Evolutionary conservation across 2,113 vertebrate species (phyloP), one percentile per base, ranked within the genome.

Genomic region (Hydrolagus affinis): DNA sequence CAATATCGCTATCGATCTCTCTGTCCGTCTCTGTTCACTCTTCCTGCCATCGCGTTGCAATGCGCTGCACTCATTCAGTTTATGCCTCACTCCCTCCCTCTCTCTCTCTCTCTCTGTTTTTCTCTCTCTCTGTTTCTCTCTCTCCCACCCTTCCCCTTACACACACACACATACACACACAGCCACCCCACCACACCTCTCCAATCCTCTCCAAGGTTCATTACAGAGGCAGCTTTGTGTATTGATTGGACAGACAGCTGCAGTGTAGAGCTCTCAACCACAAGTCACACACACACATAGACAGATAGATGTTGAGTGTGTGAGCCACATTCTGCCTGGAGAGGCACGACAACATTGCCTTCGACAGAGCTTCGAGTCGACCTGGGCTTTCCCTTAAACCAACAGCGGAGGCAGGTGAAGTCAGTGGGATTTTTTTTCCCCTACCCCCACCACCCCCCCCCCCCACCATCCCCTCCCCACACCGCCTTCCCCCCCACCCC

Each of bases 201-300:
- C 44, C 44, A 44, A 44, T 44, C 78, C 66, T 64, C 62, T 28
- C 78, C n/a, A 17, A 83, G 78, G 78, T 66, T n/a, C 60, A 83
- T 83, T 66, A 62, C 62, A 83, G 44, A 83, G 12, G 78, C 78
- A 83, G 78, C 25, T 30, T 9, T 10, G 60, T 83, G 59, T 15
- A 66, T 17, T 62, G 66, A 83, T 83, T 83, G 78, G 78, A 21
- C 78, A 83, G 60, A 1, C 25, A 30, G 14, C 78, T 66, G 76
- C 15, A 25, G 28, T 68, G 78, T 68, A 28, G 14, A 83, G 78
- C 78, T 83, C 78, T 60, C 12, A 83, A 32, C 78, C 66, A 60
- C 62, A 83, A 28, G 44, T 3, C 44, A 44, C 44, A 44, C 44
- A 44, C 44, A 44, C 44, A 44, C 44, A 44, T 44, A 66, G 66